Evolutionary conservation across 2,888 invertebrate genomes (phyloP).

Genomic region (Nebria salina): DNA sequence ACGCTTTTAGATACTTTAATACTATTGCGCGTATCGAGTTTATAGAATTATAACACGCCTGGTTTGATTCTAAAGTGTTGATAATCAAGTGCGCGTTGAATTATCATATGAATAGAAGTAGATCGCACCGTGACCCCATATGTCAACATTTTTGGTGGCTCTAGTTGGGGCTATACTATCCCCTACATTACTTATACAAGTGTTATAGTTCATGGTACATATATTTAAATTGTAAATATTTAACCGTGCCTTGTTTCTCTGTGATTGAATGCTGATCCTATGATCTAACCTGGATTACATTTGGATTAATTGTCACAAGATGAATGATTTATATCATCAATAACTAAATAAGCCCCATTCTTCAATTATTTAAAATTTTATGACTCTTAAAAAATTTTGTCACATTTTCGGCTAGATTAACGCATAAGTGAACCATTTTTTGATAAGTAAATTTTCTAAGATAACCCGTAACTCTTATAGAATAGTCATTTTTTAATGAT

Average conservation of each 20-base stretch:
- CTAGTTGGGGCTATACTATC: not conserved
- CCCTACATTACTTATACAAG: not conserved
- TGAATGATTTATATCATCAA: not conserved
- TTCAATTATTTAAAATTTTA: no score
- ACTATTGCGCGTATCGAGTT: slow-evolving; percentile 51
- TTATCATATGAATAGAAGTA: slow-evolving; percentile 58
- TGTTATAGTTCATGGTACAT: not conserved
- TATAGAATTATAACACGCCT: slow-evolving; percentile 60
- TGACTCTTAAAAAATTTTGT: no score
- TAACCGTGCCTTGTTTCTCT: not conserved
- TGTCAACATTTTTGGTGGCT: slow-evolving; percentile 53
- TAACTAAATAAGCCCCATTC: not conserved
- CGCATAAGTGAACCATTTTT: no score
- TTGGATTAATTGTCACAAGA: slow-evolving; percentile 10
- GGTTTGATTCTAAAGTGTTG: slow-evolving; percentile 60
- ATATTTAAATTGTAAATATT: not conserved
- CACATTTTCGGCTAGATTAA: no score
- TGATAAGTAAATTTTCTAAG: no score
- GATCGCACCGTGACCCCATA: slow-evolving; percentile 56
- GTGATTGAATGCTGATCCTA: slow-evolving; percentile 2
- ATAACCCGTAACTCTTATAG: no score
- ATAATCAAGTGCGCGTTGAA: slow-evolving; percentile 57
- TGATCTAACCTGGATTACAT: slow-evolving; percentile 7
- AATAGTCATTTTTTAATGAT: no score
- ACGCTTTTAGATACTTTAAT: not conserved